Evolutionary conservation across 2,888 invertebrate genomes (phyloP).

Genomic region (Agrenia bidenticulata): DNA sequence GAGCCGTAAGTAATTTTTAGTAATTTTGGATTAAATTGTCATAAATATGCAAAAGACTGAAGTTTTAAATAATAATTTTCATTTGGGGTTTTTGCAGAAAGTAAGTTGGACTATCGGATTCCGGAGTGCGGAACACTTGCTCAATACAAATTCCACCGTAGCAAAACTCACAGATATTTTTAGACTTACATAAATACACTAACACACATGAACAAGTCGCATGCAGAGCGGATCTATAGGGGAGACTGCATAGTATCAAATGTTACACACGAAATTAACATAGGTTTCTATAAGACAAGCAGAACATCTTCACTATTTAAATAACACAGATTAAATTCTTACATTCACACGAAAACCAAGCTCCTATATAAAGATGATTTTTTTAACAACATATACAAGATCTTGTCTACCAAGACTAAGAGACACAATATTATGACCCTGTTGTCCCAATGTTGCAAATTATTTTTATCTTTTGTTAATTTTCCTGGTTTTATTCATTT

Average conservation of each 20-base stretch:
- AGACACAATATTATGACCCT: no score
- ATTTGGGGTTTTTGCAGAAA: conserved; percentile 7
- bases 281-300: no score
- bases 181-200: conserved; percentile 7
- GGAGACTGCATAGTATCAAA: no score
- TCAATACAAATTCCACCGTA: background rate
- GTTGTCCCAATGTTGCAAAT: background rate
- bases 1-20: conserved; percentile 9
- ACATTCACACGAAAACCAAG: no score
- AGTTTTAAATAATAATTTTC: background rate
- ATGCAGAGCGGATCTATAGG: background rate
- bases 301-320: no score
- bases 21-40: background rate
- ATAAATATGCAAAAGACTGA: no score
- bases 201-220: background rate
- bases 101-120: conserved; percentile 12
- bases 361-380: no score
- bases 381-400: no score
- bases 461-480: conserved; percentile 1
- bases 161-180: background rate
- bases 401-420: no score
- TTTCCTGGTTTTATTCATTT: conserved; percentile 12
- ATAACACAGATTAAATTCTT: no score
- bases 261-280: no score
- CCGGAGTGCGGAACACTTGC: background rate